These are phyloP conservation scores for Lysiphlebus fabarum DNA, from an alignment of 1,140 invertebrate species.

Conservation along the genomic window DNA sequence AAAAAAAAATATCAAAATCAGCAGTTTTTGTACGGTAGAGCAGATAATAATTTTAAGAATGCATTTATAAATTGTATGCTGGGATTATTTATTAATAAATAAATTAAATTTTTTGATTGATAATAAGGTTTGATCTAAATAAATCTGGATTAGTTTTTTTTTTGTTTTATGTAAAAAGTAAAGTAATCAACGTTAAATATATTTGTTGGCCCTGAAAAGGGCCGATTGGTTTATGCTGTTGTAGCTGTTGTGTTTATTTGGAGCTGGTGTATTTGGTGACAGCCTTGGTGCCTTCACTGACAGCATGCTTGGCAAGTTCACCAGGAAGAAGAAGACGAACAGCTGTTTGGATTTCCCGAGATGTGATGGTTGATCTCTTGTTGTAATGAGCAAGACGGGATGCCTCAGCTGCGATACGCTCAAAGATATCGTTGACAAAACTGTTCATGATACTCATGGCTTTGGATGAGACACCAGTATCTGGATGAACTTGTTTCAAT, in stretches of 20 bases:
- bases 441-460: constrained; percentile 8
- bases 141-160: no score
- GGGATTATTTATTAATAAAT: no score
- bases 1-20: no score
- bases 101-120: no score
- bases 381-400: background rate
- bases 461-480: background rate
- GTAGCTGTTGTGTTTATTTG: background rate
- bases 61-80: no score
- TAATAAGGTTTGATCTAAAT: no score
- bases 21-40: no score
- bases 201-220: constrained; percentile 6
- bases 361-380: background rate
- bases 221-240: background rate
- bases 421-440: constrained; percentile 6
- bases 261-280: constrained; percentile 10
- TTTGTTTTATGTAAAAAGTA: no score
- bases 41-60: no score
- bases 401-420: background rate
- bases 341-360: background rate
- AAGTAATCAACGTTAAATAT: background rate
- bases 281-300: constrained; percentile 6
- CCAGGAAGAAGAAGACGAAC: constrained; percentile 2
- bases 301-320: constrained; percentile 1
- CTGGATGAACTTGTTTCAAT: constrained; percentile 6